These are phyloP conservation scores for Drosophila planitibia DNA, from an alignment of 2,888 invertebrate species.

Conservation along the genomic window DNA sequence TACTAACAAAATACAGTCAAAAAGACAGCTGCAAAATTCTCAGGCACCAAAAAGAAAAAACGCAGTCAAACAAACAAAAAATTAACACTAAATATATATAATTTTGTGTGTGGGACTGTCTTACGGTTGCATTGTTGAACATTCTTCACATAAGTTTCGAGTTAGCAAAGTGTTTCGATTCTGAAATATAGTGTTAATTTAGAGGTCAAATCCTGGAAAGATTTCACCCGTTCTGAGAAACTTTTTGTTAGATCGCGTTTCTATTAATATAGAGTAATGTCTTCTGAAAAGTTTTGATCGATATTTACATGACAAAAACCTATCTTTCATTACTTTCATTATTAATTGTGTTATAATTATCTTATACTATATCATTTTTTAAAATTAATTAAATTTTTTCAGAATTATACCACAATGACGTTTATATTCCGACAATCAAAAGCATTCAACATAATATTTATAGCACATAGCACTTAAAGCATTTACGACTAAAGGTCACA, in stretches of 20 bases:
- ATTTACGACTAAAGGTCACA: constrained; percentile 15
- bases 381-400: background rate
- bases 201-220: background rate
- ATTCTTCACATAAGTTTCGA: constrained; percentile 7
- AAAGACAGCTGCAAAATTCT: constrained; percentile 10
- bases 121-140: constrained; percentile 17
- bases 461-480: constrained; percentile 6
- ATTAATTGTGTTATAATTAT: background rate
- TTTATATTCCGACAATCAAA: background rate
- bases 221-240: background rate
- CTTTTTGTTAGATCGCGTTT: background rate
- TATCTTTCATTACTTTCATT: background rate
- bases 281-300: background rate
- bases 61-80: background rate
- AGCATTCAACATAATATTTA: background rate
- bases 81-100: background rate
- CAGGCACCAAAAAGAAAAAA: background rate
- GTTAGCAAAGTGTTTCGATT: background rate
- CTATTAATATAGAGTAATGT: background rate
- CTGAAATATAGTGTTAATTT: background rate
- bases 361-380: background rate
- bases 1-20: constrained; percentile 8
- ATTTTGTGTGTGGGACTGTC: constrained; percentile 6
- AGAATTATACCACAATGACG: no score
- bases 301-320: background rate